Percentiles rank a stretch among this genome's conserved stretches.
Conservation (phyloP, 1,140 invertebrate genomes). For the Pinna nobilis region DNA sequence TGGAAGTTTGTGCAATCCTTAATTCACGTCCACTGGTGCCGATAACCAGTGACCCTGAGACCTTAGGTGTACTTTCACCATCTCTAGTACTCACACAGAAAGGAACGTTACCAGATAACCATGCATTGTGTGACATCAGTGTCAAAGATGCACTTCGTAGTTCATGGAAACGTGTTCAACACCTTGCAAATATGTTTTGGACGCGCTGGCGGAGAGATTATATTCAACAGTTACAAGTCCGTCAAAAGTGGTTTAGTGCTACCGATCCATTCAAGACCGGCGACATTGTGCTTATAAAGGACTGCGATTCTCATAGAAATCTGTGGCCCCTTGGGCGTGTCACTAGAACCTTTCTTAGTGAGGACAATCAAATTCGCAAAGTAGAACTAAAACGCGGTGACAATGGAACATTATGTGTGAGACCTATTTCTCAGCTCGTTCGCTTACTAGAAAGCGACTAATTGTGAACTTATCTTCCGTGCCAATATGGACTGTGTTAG, state of each 20-base stretch:
- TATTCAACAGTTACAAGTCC: not conserved
- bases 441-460: no score
- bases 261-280: not conserved
- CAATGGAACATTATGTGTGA: not conserved
- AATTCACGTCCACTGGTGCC: not conserved
- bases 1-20: conserved; percentile 4
- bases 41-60: not conserved
- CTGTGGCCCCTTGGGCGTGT: not conserved
- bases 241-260: not conserved
- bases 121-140: not conserved
- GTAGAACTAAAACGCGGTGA: not conserved
- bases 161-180: not conserved
- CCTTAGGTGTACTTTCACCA: not conserved
- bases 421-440: conserved; percentile 10
- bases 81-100: not conserved
- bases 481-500: no score
- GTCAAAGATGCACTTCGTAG: not conserved
- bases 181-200: not conserved
- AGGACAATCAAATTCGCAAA: not conserved
- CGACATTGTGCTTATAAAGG: not conserved
- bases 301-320: not conserved
- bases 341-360: not conserved
- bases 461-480: no score
- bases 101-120: not conserved
- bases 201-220: not conserved